phyloP scores from a whole-genome alignment of 2,797 vertebrate species.

The Dicrostonyx torquatus region DNA sequence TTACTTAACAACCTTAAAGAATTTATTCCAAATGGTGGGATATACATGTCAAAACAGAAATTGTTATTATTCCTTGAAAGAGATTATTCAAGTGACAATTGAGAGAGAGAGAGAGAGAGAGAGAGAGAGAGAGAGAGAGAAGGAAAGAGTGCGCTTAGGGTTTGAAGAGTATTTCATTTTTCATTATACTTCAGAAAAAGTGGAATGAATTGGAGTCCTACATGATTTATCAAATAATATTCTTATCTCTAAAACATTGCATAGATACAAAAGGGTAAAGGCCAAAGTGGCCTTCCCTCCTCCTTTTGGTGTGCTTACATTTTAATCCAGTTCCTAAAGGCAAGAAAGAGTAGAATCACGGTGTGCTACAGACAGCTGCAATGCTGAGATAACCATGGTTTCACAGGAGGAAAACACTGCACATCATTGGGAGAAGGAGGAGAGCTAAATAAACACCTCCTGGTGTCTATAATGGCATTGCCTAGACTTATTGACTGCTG shows the following conservation, averaged over 20 bases:
- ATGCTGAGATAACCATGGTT: neutral
- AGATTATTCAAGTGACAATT: neutral
- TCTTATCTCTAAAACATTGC: slow-evolving; percentile 25
- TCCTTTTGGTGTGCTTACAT: neutral
- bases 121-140: neutral
- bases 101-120: neutral
- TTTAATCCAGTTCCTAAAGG: slow-evolving; percentile 2
- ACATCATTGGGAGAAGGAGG: neutral
- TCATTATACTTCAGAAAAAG: neutral
- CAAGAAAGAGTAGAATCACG: neutral
- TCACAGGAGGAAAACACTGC: neutral
- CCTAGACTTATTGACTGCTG: neutral
- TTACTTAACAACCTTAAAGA: neutral
- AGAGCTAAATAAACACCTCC: neutral
- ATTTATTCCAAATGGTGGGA: neutral
- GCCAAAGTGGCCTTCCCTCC: neutral
- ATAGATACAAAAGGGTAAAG: slow-evolving; percentile 37
- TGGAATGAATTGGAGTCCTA: neutral
- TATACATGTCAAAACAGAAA: neutral
- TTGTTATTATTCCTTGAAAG: neutral
- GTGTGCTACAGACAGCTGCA: neutral
- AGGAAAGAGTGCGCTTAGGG: neutral
- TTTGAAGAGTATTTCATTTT: neutral
- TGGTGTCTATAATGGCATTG: neutral
- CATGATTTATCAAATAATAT: neutral